These are phyloP conservation scores for Choristoneura rosaceana DNA, from an alignment of 2,888 invertebrate genomes.

Conservation along the genomic window DNA sequence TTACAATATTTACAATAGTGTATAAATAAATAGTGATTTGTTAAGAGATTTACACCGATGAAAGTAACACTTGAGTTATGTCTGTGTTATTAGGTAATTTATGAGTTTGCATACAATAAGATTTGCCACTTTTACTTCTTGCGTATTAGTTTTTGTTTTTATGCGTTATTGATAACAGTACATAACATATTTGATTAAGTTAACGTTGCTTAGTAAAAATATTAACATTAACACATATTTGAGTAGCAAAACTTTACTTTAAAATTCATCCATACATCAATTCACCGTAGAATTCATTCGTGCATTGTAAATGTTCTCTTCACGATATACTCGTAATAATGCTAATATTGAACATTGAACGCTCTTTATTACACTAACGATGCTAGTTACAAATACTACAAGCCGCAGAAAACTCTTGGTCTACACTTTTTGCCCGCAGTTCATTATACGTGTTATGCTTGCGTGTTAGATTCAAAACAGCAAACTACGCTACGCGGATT, in stretches of 20 bases:
- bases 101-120: slow-evolving; percentile 1
- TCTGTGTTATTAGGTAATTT: neutral
- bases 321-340: neutral
- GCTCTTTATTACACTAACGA: slow-evolving; percentile 5
- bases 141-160: neutral
- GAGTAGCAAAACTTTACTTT: neutral
- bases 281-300: too few relatives aligned
- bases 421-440: slow-evolving; percentile 18
- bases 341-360: neutral
- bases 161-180: too few relatives aligned
- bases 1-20: too few relatives aligned
- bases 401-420: slow-evolving; percentile 6
- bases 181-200: too few relatives aligned
- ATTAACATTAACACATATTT: too few relatives aligned
- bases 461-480: slow-evolving; percentile 18
- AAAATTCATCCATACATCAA: neutral
- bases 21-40: too few relatives aligned
- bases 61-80: neutral
- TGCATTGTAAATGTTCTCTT: neutral
- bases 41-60: neutral
- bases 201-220: too few relatives aligned
- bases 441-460: slow-evolving; percentile 19
- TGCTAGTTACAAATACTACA: slow-evolving; percentile 9
- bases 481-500: slow-evolving; percentile 10
- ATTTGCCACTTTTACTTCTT: neutral